phyloP scores from a whole-genome alignment of 2,113 vertebrate species.

The Orientallactaga bullata region DNA sequence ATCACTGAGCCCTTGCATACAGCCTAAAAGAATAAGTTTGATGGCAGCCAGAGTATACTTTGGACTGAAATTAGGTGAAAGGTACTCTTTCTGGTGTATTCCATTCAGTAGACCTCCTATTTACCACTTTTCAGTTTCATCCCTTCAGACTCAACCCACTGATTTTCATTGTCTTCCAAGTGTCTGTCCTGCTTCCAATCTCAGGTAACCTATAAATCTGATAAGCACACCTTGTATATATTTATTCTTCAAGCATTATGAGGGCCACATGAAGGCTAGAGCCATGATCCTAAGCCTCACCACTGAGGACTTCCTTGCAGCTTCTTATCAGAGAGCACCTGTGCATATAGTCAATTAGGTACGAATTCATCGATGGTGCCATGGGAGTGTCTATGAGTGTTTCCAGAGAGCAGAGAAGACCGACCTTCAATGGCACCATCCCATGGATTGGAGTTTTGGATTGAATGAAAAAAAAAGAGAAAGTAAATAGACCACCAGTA shows the following conservation, averaged over 20 bases:
- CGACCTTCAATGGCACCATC: neutral
- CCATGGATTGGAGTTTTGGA: too few relatives aligned
- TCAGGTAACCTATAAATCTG: too few relatives aligned
- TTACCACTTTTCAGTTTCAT: conserved; percentile 4
- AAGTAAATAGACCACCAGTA: too few relatives aligned
- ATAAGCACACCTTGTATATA: neutral
- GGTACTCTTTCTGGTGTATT: neutral
- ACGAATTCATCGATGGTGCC: neutral
- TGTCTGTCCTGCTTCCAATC: neutral
- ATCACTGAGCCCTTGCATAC: neutral
- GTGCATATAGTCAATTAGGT: neutral
- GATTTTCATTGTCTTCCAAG: conserved; percentile 33
- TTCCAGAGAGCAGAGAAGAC: neutral
- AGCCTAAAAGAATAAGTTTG: neutral
- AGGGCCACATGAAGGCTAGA: neutral
- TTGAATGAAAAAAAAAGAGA: too few relatives aligned
- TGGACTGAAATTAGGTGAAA: neutral
- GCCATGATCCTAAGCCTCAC: neutral
- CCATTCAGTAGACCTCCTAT: neutral
- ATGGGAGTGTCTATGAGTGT: neutral
- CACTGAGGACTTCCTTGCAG: neutral
- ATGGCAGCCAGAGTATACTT: neutral
- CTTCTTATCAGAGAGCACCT: neutral
- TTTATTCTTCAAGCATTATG: conserved; percentile 42
- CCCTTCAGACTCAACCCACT: conserved; percentile 3